Conservation (phyloP, 1,140 invertebrate genomes). For the Pseudomyrmex sp. region DNA sequence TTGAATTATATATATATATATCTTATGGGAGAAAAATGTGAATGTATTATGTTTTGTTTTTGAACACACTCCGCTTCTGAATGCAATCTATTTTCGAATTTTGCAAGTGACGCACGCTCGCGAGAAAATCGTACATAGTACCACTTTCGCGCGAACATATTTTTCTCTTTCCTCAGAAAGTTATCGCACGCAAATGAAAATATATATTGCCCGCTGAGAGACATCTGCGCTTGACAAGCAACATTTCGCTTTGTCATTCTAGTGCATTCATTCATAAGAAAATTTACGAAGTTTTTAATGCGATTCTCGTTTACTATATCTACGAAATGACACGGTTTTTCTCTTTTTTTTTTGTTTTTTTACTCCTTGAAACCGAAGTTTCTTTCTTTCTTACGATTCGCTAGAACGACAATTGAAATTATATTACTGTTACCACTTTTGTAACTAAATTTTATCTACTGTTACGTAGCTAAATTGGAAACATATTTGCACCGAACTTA, state of each 20-base stretch:
- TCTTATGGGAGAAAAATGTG: no score
- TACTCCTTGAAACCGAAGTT: slow-evolving; percentile 22
- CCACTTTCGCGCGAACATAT: neutral
- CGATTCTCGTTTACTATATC: slow-evolving; percentile 16
- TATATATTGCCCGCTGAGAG: slow-evolving; percentile 3
- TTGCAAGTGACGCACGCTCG: no score
- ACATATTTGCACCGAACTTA: no score
- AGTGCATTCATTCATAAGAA: slow-evolving; percentile 50
- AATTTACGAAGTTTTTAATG: slow-evolving; percentile 46
- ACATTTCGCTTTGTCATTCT: slow-evolving; percentile 39
- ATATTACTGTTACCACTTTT: neutral
- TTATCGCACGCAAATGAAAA: slow-evolving; percentile 33
- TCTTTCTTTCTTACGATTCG: neutral
- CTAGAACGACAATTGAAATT: neutral
- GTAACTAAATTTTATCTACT: neutral
- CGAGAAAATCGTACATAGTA: no score
- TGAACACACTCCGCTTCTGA: neutral
- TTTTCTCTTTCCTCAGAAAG: slow-evolving; percentile 9
- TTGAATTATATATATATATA: no score
- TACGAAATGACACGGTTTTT: slow-evolving; percentile 13
- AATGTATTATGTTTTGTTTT: neutral
- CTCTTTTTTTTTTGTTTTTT: neutral
- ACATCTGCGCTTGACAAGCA: slow-evolving; percentile 21
- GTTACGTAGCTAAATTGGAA: neutral
- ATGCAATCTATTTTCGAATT: neutral